A percentile compares a stretch with the other conserved stretches of the same genome.
Evolutionary conservation across 2,113 vertebrate species (phyloP).

Genomic region (Phalacrocorax pelagicus): DNA sequence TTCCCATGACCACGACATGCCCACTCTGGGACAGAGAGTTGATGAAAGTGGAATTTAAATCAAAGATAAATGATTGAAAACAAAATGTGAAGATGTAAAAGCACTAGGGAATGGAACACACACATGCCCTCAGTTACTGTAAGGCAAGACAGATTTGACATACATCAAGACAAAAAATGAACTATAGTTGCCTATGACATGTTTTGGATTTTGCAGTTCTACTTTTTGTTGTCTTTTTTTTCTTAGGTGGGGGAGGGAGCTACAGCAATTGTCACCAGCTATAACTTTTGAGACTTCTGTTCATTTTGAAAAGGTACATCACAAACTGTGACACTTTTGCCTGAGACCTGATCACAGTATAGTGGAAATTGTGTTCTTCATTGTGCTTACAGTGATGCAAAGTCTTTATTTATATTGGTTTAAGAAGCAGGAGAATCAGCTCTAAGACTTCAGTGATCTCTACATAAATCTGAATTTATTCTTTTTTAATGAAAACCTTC

Average conservation of each 20-base stretch:
- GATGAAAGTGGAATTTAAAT: background rate
- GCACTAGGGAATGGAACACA: background rate
- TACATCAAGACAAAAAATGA: background rate
- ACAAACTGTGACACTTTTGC: background rate
- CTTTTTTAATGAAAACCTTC: background rate
- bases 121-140: background rate
- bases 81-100: background rate
- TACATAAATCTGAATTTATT: background rate
- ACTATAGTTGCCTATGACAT: background rate
- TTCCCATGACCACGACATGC: background rate
- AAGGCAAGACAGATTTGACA: background rate
- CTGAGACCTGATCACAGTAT: background rate
- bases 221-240: background rate
- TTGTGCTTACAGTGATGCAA: background rate
- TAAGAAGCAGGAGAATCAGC: background rate
- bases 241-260: background rate
- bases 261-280: background rate
- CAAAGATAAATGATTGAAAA: background rate
- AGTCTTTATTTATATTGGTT: background rate
- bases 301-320: background rate
- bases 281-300: background rate
- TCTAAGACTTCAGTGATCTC: background rate
- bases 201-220: background rate
- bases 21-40: background rate
- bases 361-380: background rate